phyloP scores from a whole-genome alignment of 2,797 vertebrate species.

The Chloroceryle amazona region DNA sequence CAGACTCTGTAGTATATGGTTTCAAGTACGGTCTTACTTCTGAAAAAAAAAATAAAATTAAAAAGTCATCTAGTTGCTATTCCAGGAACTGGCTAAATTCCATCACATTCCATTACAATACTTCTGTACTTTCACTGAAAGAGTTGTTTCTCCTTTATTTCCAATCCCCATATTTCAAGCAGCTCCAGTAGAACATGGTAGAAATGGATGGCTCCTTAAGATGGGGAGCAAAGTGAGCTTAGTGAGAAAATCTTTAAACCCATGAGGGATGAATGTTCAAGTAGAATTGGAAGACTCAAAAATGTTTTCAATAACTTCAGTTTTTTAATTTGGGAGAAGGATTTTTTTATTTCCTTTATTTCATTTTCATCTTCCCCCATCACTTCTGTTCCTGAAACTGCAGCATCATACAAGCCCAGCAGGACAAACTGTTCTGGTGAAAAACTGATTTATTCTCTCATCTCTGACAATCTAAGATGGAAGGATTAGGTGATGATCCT shows the following conservation, averaged over 20 bases:
- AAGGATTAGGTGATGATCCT: constrained; percentile 46
- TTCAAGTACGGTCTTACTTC: not conserved
- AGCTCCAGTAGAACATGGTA: not conserved
- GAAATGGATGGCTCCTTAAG: not conserved
- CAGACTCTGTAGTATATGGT: not conserved
- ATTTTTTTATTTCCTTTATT: not conserved
- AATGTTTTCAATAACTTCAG: not conserved
- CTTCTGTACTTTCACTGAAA: not conserved
- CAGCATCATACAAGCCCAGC: constrained; percentile 33
- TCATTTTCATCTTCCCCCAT: not conserved
- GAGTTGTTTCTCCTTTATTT: not conserved
- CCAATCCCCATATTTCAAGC: not conserved
- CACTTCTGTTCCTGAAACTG: constrained; percentile 28
- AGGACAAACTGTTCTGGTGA: constrained; percentile 50
- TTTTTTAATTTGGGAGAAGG: not conserved
- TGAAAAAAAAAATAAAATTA: not conserved
- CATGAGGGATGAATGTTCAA: not conserved
- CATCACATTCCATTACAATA: not conserved
- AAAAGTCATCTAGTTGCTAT: not conserved
- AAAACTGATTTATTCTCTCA: constrained; percentile 39
- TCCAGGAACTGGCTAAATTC: not conserved
- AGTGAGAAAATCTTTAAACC: not conserved
- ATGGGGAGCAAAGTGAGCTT: not conserved
- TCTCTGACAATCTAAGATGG: constrained; percentile 44
- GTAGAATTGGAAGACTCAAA: not conserved